Evolutionary conservation across 2,888 invertebrate genomes (phyloP), one percentile per base, ranked within the genome.

Genomic region (Chaetogeoica ovagalla): DNA sequence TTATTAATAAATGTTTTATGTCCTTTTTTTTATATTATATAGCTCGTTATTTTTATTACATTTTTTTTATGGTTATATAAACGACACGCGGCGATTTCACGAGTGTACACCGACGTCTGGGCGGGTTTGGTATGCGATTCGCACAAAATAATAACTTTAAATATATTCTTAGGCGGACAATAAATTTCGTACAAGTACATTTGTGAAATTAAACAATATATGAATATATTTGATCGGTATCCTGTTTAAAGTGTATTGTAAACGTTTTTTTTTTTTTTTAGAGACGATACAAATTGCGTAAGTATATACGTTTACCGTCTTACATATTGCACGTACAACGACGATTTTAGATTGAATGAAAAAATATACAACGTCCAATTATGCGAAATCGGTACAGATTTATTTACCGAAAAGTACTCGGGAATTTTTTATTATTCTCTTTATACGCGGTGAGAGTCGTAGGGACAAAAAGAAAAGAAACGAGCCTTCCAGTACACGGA

Each of bases 1-100:
- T 60, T 60, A 60, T 72, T 72, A 60, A 43, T 60, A 60, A 43
- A 72, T 60, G 23, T 60, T 72, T 72, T 60, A 72, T n/a, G 23
- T 43, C 7, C 17, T 59, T 23, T 71, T 72, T 43, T 21, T 59
- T 71, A n/a, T 43, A 4, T 11, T 71, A n/a, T 43, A 2, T 19
- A 60, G 59, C 57, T 39, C 17, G 23, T 60, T 43, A 60, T 72
- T 72, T 60, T 60, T 60, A 60, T 60, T 60, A 68, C 17, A 43
- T 17, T 11, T 19, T 43, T 57, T 71, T 60, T 43, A 60, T 60
- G 37, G 17, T 43, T 72, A 19, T 21, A 71, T 60, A 39, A 71
- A 71, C 39, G 65, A 43, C 15, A 66, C 21, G 23, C 43, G 43
- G 30, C 43, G 9, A 7, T n/a, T 72, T 43, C 21, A 23, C 43